Base-by-base conservation (phyloP, 2,113 vertebrate species). In the Cyanoliseus patagonus region DNA sequence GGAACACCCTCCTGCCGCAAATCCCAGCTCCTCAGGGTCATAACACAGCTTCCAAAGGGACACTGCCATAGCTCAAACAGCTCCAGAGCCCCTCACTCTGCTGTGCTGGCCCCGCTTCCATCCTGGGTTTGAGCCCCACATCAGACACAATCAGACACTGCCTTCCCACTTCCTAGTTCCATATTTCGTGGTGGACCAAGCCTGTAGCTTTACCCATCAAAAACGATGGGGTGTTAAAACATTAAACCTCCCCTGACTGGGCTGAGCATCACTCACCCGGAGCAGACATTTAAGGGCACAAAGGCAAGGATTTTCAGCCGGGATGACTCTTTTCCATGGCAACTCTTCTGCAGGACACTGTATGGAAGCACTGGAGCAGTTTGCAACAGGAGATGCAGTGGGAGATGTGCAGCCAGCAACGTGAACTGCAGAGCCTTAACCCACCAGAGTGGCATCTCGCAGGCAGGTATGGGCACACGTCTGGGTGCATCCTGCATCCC, bases 401-500 rank as follows among this genome's bases (percentile, higher is more conserved):
- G 25, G 8, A 57, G 63, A 11, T 12, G 22, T 0, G 2, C 42
- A 5, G 1, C 22, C 68, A 66, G 42, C 17, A 39, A 8, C 8
- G 5, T 3, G 24, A 61, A 41, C 37, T 17, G 19, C 24, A 16
- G n/a, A 78, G 27, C 47, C 4, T 57, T 18, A 44, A 31, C 19
- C 31, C 51, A 6, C 11, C 11, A 44, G 9, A 3, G 5, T 8
- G 28, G 7, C 5, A 3, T 5, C 51, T 20, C 6, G 4, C 13
- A 33, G 74, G 57, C 25, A 8, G 39, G 52, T 37, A 17, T 0
- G 4, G 57, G 28, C 47, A 35, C 4, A 1, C 8, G 5, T 3
- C 39, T 20, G 42, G 28, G 35, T 10, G 6, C 41, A 28, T 42
- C 53, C 76, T 19, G 11, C 14, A 1, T 5, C 59, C 52, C 74